Conservation (phyloP, 2,888 invertebrate genomes). For the Agrilus cyanescens region DNA sequence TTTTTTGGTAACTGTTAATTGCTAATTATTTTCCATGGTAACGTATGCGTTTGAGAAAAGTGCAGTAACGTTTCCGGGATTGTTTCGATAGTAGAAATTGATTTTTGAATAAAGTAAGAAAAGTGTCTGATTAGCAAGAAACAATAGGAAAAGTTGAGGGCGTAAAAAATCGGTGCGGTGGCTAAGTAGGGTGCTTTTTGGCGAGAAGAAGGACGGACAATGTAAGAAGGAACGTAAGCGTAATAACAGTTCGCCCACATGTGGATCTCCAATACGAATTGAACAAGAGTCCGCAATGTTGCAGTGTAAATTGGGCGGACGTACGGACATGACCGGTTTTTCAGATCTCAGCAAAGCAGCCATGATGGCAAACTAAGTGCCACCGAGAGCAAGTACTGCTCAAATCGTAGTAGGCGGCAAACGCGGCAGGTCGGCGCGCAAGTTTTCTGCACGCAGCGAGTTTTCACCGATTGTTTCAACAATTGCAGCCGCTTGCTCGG, state of each 20-base stretch:
- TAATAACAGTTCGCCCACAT: no score
- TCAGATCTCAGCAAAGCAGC: conserved; percentile 23
- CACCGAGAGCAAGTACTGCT: conserved; percentile 25
- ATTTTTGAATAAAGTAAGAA: background rate
- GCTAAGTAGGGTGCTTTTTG: background rate
- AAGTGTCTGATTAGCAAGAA: conserved; percentile 5
- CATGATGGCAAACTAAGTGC: conserved; percentile 28
- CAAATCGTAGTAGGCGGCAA: conserved; percentile 35
- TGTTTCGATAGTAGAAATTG: no score
- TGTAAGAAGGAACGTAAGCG: conserved; percentile 3
- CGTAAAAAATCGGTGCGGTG: background rate
- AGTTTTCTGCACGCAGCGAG: conserved; percentile 29
- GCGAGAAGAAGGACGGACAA: conserved; percentile 7
- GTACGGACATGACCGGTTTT: conserved; percentile 24
- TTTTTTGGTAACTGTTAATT: no score
- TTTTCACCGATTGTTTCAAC: conserved; percentile 28
- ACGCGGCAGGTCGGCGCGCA: conserved; percentile 34
- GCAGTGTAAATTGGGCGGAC: conserved; percentile 26
- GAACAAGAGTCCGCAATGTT: conserved; percentile 22
- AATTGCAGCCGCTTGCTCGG: conserved; percentile 28
- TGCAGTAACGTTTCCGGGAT: no score
- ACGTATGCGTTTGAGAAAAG: no score
- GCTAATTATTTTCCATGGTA: no score
- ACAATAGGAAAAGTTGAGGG: conserved; percentile 2
- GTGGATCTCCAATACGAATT: conserved; percentile 3